Conservation (phyloP, 1,140 invertebrate genomes). For the Littorina saxatilis region DNA sequence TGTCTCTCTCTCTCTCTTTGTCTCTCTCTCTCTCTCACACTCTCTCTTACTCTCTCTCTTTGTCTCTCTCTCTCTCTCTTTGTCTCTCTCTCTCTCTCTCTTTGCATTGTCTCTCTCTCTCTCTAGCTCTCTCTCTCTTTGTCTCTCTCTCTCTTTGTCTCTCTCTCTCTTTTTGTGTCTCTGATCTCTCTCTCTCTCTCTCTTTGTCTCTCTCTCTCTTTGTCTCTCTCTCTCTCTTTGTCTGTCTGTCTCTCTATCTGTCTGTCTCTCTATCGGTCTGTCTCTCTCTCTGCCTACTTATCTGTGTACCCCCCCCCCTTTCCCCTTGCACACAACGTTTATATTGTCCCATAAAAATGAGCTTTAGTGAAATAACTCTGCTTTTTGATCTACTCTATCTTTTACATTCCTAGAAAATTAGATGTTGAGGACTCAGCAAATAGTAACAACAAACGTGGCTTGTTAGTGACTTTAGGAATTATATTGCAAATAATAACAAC, state of each 20-base stretch:
- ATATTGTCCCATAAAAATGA: too few relatives aligned
- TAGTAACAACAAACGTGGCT: too few relatives aligned
- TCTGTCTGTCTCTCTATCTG: too few relatives aligned
- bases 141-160: too few relatives aligned
- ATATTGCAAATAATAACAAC: too few relatives aligned
- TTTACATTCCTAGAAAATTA: too few relatives aligned
- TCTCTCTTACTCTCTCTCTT: slow-evolving; percentile 16
- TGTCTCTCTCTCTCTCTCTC: background rate
- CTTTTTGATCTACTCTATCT: too few relatives aligned
- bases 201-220: background rate
- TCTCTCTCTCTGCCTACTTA: background rate
- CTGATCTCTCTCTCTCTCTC: slow-evolving; percentile 2
- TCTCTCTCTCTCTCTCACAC: slow-evolving; percentile 24
- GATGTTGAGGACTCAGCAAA: too few relatives aligned
- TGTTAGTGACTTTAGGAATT: too few relatives aligned
- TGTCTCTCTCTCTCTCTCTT: slow-evolving; percentile 17
- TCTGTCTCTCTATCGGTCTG: background rate
- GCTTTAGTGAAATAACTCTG: too few relatives aligned
- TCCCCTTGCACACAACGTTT: background rate
- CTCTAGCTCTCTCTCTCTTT: background rate
- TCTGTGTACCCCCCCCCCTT: background rate
- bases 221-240: background rate
- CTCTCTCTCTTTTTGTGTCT: background rate
- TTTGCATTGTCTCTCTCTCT: too few relatives aligned
- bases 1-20: background rate